Base-by-base conservation (phyloP, 2,888 invertebrate species). In the Sinopyrophorus schimmeli region DNA sequence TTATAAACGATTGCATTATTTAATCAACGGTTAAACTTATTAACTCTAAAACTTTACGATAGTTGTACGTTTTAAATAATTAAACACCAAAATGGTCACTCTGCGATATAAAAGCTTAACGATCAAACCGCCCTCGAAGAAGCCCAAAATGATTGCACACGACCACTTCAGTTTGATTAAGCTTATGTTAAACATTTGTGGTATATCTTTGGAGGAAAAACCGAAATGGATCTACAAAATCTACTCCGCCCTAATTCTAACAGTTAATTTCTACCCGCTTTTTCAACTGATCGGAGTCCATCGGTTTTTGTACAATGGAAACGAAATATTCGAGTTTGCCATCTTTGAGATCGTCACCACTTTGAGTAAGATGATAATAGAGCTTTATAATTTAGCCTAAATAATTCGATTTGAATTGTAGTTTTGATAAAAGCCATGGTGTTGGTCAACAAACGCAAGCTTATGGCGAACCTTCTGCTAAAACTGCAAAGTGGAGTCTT, bases 361-460 rank as follows among this genome's bases (percentile, higher is more conserved):
- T 2, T 35, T 55, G 18, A 53, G 55, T 55, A 49, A 48, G 28
- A 28, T 1, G 12, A 1, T 31, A 3, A n/a, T 31, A 9, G n/a
- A n/a, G n/a, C n/a, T n/a, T 4, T n/a, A 12, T 21, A 31, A 14
- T 10, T 24, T 16, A 11, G n/a, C 5, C 5, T 18, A 14, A 7
- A 3, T n/a, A n/a, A n/a, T n/a, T n/a, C n/a, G 18, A 24, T 10
- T 5, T 23, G 1, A 15, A 11, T 52, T 55, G n/a, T 28, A 55
- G 55, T 53, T 9, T 24, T 50, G 2, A 30, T 47, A n/a, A 55
- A 55, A 23, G 31, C 34, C n/a, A 32, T 23, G 6, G 55, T 53
- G 6, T 9, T 55, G 30, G 14, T 53, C 3, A 34, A 42, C 9
- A 53, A 55, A 5, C 46, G 47, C 14, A 6, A 14, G 5, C 34